Conservation (phyloP, 2,888 invertebrate species). For the Ormyrus pomaceus region DNA sequence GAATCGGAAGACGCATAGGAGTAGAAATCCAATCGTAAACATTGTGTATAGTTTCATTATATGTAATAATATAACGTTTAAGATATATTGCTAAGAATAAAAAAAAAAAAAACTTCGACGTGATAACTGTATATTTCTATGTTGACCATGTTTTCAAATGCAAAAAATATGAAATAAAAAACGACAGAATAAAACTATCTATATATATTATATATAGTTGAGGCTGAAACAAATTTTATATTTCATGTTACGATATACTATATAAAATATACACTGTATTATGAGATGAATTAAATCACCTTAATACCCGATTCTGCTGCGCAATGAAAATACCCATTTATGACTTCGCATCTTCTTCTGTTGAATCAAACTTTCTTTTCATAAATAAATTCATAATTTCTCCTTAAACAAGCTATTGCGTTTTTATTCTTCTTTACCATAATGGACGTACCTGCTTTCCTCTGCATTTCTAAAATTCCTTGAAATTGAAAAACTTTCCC, state of each 20-base stretch:
- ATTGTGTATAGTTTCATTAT: conserved; percentile 65
- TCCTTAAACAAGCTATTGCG: conserved; percentile 51
- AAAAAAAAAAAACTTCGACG: conserved; percentile 61
- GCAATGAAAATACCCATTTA: conserved; percentile 59
- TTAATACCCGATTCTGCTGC: conserved; percentile 48
- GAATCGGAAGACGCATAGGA: not conserved
- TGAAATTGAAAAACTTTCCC: too few relatives aligned
- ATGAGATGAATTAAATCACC: conserved; percentile 53
- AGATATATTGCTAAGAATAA: conserved; percentile 14
- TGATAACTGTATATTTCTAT: conserved; percentile 73
- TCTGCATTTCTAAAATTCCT: too few relatives aligned
- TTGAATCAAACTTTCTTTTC: conserved; percentile 63
- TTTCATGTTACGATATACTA: conserved; percentile 71
- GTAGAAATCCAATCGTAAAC: conserved; percentile 49
- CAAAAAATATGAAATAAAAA: conserved; percentile 40
- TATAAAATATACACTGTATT: conserved; percentile 57
- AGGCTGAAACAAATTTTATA: conserved; percentile 73
- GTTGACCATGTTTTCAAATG: conserved; percentile 69
- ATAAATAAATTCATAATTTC: conserved; percentile 67
- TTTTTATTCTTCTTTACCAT: not conserved
- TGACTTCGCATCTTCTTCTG: conserved; percentile 61
- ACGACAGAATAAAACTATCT: conserved; percentile 57
- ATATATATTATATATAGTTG: conserved; percentile 67
- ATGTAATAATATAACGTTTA: conserved; percentile 58
- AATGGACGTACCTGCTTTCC: too few relatives aligned